Evolutionary conservation across 37 sponge, comb jelly and placozoan species (phyloP).

Genomic region (Theonella swinhoei): DNA sequence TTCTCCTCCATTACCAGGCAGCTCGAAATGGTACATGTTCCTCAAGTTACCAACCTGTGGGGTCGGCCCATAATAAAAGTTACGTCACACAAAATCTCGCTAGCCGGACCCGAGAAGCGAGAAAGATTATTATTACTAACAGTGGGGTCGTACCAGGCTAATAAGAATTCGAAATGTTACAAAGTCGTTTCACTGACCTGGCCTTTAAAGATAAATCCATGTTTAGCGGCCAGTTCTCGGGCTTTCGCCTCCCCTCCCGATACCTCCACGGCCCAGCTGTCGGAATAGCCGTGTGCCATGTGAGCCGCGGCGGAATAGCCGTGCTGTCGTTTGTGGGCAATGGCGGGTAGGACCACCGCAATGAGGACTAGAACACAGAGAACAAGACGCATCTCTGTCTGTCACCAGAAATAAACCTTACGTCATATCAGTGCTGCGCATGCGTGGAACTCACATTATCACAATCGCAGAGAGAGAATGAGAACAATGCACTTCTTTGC

Average conservation of each 20-base stretch:
- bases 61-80: no score
- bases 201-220: constrained; percentile 55
- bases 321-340: neutral
- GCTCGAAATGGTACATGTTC: constrained; percentile 45
- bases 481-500: neutral
- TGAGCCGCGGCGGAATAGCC: no score
- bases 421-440: neutral
- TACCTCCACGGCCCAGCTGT: constrained; percentile 62
- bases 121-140: neutral
- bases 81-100: no score
- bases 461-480: no score
- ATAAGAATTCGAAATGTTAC: no score
- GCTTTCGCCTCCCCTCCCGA: constrained; percentile 43
- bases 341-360: neutral
- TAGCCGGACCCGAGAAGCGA: no score
- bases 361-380: neutral
- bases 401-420: neutral
- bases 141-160: neutral
- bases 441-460: no score
- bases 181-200: constrained; percentile 30
- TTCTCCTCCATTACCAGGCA: neutral
- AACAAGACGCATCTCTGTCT: neutral
- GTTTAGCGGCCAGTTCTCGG: constrained; percentile 44
- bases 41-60: constrained; percentile 25
- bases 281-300: constrained; percentile 28